These are phyloP conservation scores for Ligdia adustata DNA, from an alignment of 2,888 invertebrate species.

Conservation along the genomic window DNA sequence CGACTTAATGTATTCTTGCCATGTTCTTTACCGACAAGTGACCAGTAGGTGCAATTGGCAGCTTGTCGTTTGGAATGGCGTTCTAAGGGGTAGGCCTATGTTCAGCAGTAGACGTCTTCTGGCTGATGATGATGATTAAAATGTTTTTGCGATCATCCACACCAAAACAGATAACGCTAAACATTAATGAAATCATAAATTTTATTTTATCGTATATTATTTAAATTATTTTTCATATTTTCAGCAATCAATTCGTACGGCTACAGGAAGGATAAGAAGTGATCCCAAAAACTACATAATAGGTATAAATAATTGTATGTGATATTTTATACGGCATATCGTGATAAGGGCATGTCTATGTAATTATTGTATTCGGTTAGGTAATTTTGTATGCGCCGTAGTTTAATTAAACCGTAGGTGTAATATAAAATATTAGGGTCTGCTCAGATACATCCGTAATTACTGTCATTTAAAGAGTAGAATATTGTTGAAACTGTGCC, in stretches of 20 bases:
- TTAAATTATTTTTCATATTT: constrained; percentile 46
- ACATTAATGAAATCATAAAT: too few relatives aligned
- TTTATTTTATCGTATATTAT: too few relatives aligned
- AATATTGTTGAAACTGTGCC: too few relatives aligned
- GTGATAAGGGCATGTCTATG: constrained; percentile 32
- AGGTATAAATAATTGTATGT: constrained; percentile 28
- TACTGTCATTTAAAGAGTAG: background rate
- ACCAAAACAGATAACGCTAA: too few relatives aligned
- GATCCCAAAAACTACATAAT: constrained; percentile 26
- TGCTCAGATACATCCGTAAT: background rate
- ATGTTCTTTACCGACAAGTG: too few relatives aligned
- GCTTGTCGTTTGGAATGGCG: too few relatives aligned
- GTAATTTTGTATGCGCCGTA: constrained; percentile 7
- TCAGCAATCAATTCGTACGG: constrained; percentile 90
- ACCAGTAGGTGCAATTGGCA: too few relatives aligned
- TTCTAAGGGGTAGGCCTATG: too few relatives aligned
- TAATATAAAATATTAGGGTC: background rate
- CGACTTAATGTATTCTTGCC: too few relatives aligned
- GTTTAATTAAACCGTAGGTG: background rate
- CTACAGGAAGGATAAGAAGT: constrained; percentile 82
- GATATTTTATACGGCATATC: constrained; percentile 43
- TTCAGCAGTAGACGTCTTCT: too few relatives aligned
- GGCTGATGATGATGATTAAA: too few relatives aligned
- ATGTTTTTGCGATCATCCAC: too few relatives aligned
- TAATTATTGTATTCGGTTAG: constrained; percentile 4